Evolutionary conservation across 2,888 invertebrate species (phyloP), one percentile per base, ranked within the genome.

Genomic region (Andricus curvator): DNA sequence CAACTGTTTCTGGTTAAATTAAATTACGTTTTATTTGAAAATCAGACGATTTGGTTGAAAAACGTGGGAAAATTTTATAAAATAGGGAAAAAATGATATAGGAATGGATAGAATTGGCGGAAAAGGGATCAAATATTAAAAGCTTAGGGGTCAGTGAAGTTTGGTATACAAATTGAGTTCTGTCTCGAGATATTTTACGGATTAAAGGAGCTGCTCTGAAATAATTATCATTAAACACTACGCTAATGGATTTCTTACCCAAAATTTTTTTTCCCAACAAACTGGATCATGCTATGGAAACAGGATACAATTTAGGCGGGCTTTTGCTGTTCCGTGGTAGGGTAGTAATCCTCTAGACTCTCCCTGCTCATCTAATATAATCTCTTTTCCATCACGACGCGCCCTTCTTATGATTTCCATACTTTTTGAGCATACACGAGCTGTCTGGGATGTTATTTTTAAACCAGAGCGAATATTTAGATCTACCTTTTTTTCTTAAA

Each of bases 291-390:
- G 33, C n/a, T 56, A n/a, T 74, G 33, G 33, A 74, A 22, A 74
- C 22, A n/a, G 37, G 74, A 60, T 74, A 74, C 56, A 74, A 74
- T 74, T 74, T 74, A 56, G 25, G 56, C 33, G 33, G 33, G 56
- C 74, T 74, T 37, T 74, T 33, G 74, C 74, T 56, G 56, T 74
- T 74, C 74, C 56, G 37, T 33, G 17, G 29, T 74, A 74, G 74
- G 74, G 74, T 56, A 37, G 74, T 74, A 74, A 74, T 74, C 70
- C 70, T 74, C n/a, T 37, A 56, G 51, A 74, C 56, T 74, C 74
- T 74, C 74, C 74, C 56, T 56, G 15, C 56, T 74, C 74, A 74
- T 74, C 74, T 74, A 56, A 74, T 29, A 56, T 74, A 60, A 74
- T 74, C 56, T 33, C 37, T 74, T 74, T 74, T 56, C 74, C 74